These are phyloP conservation scores for Sus cebifrons DNA, from an alignment of 2,797 vertebrate species.

Conservation along the genomic window DNA sequence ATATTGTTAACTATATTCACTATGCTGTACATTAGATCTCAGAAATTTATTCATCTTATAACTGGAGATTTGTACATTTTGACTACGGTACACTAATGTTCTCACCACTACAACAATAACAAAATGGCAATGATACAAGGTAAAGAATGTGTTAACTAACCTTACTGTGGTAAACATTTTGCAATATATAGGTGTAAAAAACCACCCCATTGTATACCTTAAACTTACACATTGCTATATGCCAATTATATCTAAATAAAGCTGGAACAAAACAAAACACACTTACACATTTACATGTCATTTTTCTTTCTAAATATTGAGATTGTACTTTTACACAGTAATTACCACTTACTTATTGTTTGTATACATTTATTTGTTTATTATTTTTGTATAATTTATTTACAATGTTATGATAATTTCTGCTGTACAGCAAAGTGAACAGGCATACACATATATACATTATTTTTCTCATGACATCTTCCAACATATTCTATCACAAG, in stretches of 20 bases:
- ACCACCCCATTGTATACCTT: neutral
- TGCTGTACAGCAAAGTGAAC: too few species aligned
- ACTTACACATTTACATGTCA: neutral
- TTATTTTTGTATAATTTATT: too few species aligned
- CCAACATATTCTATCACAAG: too few species aligned
- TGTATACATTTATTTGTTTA: too few species aligned
- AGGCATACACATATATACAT: too few species aligned
- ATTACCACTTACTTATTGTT: neutral
- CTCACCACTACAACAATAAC: neutral
- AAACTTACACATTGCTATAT: neutral
- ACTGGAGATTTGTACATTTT: neutral
- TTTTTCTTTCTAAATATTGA: neutral
- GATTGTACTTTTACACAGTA: neutral
- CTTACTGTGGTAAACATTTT: neutral
- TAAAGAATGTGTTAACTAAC: neutral
- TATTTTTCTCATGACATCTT: too few species aligned
- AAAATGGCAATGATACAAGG: neutral
- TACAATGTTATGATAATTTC: too few species aligned
- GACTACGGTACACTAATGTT: neutral
- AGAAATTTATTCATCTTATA: neutral
- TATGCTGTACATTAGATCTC: neutral
- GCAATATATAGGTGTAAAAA: neutral
- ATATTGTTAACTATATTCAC: neutral
- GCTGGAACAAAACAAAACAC: neutral
- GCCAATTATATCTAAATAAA: constrained; percentile 6